These are phyloP conservation scores for Dolichallabes microphthalmus DNA, from an alignment of 2,113 vertebrate genomes.

Conservation along the genomic window DNA sequence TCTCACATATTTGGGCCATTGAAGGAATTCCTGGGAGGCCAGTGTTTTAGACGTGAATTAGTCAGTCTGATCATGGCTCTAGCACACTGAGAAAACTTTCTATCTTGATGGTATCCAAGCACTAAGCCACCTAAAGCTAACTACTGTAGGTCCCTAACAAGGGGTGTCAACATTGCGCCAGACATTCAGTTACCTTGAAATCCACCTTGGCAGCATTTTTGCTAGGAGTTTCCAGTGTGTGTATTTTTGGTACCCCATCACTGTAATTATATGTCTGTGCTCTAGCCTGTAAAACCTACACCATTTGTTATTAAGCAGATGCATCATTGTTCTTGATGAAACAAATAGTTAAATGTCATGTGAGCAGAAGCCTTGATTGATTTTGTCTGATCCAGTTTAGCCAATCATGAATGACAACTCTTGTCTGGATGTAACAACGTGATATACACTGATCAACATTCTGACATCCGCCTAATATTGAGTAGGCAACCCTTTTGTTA, in stretches of 20 bases:
- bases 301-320: background rate
- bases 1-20: no score
- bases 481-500: no score
- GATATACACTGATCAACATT: no score
- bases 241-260: background rate
- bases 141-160: background rate
- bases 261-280: background rate
- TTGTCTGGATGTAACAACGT: background rate
- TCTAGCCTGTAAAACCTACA: background rate
- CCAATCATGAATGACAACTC: background rate
- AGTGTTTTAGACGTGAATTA: no score
- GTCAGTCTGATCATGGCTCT: no score
- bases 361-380: background rate
- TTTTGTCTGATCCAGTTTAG: background rate
- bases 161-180: background rate
- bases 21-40: no score
- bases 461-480: no score
- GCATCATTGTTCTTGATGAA: background rate
- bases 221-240: background rate
- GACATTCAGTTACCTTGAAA: background rate
- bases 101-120: no score
- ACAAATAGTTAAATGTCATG: background rate
- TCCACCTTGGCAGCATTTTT: background rate
- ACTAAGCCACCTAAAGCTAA: background rate
- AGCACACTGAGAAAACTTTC: no score